Evolutionary conservation across 2,888 invertebrate species (phyloP).

Genomic region (Teleogryllus oceanicus): DNA sequence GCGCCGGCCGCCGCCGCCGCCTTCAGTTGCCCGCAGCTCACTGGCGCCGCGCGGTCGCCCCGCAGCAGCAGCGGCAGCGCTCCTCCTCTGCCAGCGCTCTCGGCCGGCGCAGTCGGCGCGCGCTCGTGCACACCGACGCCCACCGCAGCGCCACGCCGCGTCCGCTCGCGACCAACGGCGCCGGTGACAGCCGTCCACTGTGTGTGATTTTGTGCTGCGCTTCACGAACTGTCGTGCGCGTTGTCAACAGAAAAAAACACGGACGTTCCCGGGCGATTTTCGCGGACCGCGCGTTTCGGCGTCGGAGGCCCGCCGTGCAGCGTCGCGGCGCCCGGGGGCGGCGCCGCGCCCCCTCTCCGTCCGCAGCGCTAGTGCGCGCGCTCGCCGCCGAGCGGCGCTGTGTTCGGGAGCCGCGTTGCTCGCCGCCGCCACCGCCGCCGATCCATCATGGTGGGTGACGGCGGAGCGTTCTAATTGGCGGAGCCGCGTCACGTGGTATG

Average conservation of each 20-base stretch:
- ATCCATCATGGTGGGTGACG: conserved; percentile 62
- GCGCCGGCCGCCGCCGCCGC: too few species aligned
- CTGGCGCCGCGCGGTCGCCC: conserved; percentile 18
- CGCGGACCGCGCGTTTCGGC: background rate
- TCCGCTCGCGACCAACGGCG: too few species aligned
- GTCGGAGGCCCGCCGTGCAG: background rate
- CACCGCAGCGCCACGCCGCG: background rate
- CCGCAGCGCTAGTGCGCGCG: background rate
- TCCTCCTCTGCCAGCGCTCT: background rate
- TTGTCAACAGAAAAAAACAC: too few species aligned
- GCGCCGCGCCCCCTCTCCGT: background rate
- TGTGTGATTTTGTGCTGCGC: too few species aligned
- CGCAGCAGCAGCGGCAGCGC: background rate
- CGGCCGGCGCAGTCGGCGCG: background rate
- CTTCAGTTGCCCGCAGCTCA: background rate
- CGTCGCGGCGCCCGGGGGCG: background rate
- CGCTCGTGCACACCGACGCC: background rate
- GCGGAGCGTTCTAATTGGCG: conserved; percentile 52
- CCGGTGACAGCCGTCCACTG: too few species aligned
- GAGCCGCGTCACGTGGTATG: conserved; percentile 59
- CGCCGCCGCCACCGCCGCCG: conserved; percentile 41
- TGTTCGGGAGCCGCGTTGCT: conserved; percentile 35
- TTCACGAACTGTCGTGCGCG: too few species aligned
- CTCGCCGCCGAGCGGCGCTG: conserved; percentile 22
- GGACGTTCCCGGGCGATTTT: background rate